Conservation (phyloP, 2,888 invertebrate species). For the Therioaphis trifolii region DNA sequence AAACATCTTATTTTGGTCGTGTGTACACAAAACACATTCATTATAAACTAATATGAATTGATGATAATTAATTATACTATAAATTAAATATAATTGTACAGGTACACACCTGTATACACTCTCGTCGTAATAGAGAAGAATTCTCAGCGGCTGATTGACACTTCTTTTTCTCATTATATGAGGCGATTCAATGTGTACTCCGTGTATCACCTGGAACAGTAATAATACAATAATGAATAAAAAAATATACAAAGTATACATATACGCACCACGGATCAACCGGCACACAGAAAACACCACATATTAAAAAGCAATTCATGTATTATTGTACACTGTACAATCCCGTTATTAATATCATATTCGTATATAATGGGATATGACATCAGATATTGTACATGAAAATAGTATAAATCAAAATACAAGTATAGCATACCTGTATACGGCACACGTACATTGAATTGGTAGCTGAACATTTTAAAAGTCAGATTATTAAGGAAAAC, state of each 20-base stretch:
- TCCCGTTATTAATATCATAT: too few species aligned
- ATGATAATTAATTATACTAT: slow-evolving; percentile 49
- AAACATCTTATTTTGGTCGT: slow-evolving; percentile 5
- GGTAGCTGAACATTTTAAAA: too few species aligned
- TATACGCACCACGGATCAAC: neutral
- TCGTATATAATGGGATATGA: too few species aligned
- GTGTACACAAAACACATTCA: slow-evolving; percentile 13
- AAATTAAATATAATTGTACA: slow-evolving; percentile 10
- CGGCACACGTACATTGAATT: too few species aligned
- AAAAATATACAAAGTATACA: slow-evolving; percentile 13
- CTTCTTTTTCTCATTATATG: slow-evolving; percentile 84
- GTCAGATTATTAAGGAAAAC: too few species aligned
- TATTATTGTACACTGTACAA: too few species aligned
- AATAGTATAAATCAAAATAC: too few species aligned
- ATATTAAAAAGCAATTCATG: slow-evolving; percentile 14
- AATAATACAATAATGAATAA: slow-evolving; percentile 28
- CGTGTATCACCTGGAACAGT: slow-evolving; percentile 79
- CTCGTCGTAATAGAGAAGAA: slow-evolving; percentile 86
- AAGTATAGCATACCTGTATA: too few species aligned
- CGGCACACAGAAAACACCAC: too few species aligned
- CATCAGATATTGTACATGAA: too few species aligned
- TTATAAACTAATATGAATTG: neutral
- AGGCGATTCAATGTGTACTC: slow-evolving; percentile 82
- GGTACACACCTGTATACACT: slow-evolving; percentile 86
- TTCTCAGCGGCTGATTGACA: slow-evolving; percentile 84